Percentiles rank a stretch among this genome's conserved stretches.
These are phyloP conservation scores for Drosophila quadrilineata DNA, from an alignment of 1,140 invertebrate species.

Conservation along the genomic window DNA sequence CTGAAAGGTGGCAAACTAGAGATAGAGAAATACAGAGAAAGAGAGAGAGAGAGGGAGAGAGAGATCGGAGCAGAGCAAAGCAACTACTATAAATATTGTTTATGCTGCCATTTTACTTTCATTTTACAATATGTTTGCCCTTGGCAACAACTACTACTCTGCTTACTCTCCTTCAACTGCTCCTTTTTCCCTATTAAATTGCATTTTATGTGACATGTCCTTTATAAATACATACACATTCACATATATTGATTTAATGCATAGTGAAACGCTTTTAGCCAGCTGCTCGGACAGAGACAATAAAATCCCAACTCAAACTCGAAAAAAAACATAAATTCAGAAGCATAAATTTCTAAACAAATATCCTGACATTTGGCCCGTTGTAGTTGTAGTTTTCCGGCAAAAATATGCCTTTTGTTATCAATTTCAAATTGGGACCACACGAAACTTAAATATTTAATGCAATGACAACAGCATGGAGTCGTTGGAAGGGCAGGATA, in stretches of 20 bases:
- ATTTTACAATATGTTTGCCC: slow-evolving; percentile 37
- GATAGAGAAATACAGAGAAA: not conserved
- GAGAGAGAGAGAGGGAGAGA: not conserved
- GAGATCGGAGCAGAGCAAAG: slow-evolving; percentile 7
- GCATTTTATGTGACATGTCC: slow-evolving; percentile 19
- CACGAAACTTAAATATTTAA: slow-evolving; percentile 8
- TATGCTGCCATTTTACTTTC: slow-evolving; percentile 37
- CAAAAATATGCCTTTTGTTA: no score
- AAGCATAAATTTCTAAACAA: no score
- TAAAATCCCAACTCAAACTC: not conserved
- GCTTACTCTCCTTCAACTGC: no score
- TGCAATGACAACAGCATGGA: not conserved
- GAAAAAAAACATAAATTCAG: not conserved
- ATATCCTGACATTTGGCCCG: no score
- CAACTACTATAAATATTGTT: slow-evolving; percentile 66
- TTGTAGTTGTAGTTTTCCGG: no score
- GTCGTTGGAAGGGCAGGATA: no score
- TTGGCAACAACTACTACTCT: slow-evolving; percentile 5
- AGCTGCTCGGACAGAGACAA: no score
- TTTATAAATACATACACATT: slow-evolving; percentile 5
- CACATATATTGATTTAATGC: slow-evolving; percentile 26
- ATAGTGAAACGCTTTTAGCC: slow-evolving; percentile 9
- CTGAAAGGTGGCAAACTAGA: no score
- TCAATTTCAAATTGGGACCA: no score
- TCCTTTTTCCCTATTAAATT: no score